A percentile compares a stretch with the other conserved stretches of the same genome.
Evolutionary conservation across 2,888 invertebrate genomes (phyloP).

Genomic region (Digitonthophagus gazella): DNA sequence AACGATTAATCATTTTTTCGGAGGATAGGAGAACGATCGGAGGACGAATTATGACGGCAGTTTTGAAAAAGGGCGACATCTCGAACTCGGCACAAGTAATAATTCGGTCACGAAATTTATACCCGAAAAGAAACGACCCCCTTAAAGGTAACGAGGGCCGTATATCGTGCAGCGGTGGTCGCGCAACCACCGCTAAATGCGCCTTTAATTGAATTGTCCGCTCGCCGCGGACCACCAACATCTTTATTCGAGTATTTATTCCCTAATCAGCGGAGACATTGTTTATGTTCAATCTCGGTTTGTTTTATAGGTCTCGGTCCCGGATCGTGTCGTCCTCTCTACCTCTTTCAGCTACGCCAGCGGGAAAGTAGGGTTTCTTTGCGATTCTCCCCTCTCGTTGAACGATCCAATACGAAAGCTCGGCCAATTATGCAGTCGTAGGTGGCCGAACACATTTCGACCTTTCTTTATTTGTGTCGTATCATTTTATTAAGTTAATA

Average conservation of each 20-base stretch:
- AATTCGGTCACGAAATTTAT: conserved; percentile 6
- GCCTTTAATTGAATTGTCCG: conserved; percentile 16
- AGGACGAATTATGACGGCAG: background rate
- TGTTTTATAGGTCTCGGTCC: conserved; percentile 6
- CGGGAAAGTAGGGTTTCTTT: background rate
- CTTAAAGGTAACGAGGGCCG: background rate
- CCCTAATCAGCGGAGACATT: conserved; percentile 14
- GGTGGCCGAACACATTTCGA: background rate
- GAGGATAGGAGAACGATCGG: too few relatives aligned
- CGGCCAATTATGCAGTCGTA: background rate
- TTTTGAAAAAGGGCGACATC: background rate
- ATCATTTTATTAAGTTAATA: background rate
- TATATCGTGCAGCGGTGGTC: background rate
- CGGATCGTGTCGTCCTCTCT: background rate
- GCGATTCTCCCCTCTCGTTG: background rate
- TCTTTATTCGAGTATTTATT: conserved; percentile 17
- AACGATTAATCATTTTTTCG: too few relatives aligned
- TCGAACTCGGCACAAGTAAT: background rate
- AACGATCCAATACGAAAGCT: background rate
- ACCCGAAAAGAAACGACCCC: conserved; percentile 6
- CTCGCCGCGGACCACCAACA: conserved; percentile 14
- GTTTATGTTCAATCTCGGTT: conserved; percentile 12
- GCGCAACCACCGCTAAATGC: conserved; percentile 1
- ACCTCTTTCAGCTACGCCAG: background rate
- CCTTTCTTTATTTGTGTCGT: background rate